These are phyloP conservation scores for Chrysolina americana DNA, from an alignment of 2,888 invertebrate genomes.

Conservation along the genomic window DNA sequence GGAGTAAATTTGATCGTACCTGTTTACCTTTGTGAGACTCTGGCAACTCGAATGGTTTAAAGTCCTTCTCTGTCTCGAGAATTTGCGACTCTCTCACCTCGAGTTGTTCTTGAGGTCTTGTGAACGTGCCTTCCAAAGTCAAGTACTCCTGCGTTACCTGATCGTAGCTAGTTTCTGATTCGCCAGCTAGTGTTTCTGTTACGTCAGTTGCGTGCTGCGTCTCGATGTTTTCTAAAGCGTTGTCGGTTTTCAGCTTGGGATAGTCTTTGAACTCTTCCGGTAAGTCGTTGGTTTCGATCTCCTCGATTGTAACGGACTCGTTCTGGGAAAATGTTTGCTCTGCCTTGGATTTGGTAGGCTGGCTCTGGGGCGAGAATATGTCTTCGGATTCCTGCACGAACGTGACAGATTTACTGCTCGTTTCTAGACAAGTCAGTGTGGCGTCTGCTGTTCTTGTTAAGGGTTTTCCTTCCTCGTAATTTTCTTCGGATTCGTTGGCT, in stretches of 20 bases:
- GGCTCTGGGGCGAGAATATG: slow-evolving; percentile 71
- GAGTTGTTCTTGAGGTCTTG: slow-evolving; percentile 75
- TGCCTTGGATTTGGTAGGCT: slow-evolving; percentile 73
- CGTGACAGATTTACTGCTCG: slow-evolving; percentile 74
- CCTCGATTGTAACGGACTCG: slow-evolving; percentile 75
- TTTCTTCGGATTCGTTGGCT: slow-evolving; percentile 75
- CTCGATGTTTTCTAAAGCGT: slow-evolving; percentile 72
- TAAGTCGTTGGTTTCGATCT: slow-evolving; percentile 74
- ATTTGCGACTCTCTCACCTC: slow-evolving; percentile 76
- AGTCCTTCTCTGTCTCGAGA: slow-evolving; percentile 77
- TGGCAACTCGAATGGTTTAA: slow-evolving; percentile 71
- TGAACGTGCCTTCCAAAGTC: slow-evolving; percentile 68
- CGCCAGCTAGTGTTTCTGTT: slow-evolving; percentile 75
- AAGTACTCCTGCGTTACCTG: slow-evolving; percentile 64
- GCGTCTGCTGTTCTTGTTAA: slow-evolving; percentile 70
- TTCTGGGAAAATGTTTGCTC: slow-evolving; percentile 74
- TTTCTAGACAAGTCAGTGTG: slow-evolving; percentile 73
- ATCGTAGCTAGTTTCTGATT: slow-evolving; percentile 74
- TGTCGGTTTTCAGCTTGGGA: slow-evolving; percentile 73
- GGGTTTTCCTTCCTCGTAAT: slow-evolving; percentile 69
- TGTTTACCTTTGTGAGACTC: slow-evolving; percentile 72
- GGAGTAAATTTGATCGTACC: slow-evolving; percentile 70
- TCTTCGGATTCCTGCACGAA: slow-evolving; percentile 80
- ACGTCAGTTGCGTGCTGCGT: slow-evolving; percentile 78
- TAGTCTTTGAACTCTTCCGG: slow-evolving; percentile 71